phyloP scores from a whole-genome alignment of 2,113 vertebrate species.

The Ondatra zibethicus region DNA sequence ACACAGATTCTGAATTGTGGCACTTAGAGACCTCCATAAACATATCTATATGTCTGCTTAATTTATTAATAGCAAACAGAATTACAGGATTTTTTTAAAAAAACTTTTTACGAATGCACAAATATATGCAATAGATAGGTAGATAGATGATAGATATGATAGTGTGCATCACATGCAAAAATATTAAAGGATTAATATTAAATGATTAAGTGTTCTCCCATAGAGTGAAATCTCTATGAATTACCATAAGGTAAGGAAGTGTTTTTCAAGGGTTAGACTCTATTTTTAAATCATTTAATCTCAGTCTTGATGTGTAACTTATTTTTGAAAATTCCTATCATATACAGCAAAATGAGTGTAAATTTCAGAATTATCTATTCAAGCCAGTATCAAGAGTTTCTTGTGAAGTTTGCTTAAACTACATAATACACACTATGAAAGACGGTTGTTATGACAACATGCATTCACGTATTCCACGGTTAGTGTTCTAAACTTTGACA shows the following conservation, averaged over 20 bases:
- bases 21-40: too few relatives aligned
- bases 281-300: neutral
- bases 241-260: neutral
- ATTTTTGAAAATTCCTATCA: neutral
- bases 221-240: neutral
- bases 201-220: too few relatives aligned
- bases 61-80: neutral
- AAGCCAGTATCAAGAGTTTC: neutral
- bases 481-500: neutral
- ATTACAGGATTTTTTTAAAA: neutral
- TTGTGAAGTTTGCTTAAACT: neutral
- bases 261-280: neutral
- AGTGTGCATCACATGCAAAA: neutral
- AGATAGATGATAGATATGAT: neutral
- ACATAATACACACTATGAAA: neutral
- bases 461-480: neutral
- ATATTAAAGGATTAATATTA: neutral
- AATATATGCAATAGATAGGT: too few relatives aligned
- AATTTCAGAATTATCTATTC: neutral
- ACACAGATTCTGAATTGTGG: neutral
- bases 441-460: neutral
- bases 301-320: neutral
- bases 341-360: neutral
- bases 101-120: neutral
- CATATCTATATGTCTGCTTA: neutral